Evolutionary conservation across 2,113 vertebrate species (phyloP).

Genomic region (Menura novaehollandiae): DNA sequence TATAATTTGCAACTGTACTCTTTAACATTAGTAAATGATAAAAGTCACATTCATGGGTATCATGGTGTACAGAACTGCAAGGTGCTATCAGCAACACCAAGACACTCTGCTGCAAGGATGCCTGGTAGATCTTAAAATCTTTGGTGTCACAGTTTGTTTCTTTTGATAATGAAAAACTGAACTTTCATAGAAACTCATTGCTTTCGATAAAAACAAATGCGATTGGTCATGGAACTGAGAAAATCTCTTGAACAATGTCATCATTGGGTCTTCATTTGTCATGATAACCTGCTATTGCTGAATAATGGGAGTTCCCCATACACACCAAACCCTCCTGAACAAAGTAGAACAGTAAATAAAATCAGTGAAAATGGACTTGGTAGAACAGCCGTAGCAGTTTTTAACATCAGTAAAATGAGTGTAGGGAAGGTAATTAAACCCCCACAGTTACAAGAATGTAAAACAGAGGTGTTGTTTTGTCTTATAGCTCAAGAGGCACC

Average conservation of each 20-base stretch:
- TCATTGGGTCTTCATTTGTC: not conserved
- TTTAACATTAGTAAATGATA: not conserved
- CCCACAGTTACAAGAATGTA: not conserved
- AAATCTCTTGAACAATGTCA: not conserved
- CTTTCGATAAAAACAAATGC: not conserved
- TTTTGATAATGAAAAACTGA: not conserved
- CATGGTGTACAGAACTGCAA: rapidly evolving
- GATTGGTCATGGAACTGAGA: not conserved
- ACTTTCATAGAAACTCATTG: not conserved
- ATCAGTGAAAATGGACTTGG: not conserved
- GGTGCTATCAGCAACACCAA: not conserved
- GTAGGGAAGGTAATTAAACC: not conserved
- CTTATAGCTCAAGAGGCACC: conserved; percentile 85
- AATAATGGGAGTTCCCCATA: not conserved
- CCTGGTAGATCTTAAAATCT: not conserved
- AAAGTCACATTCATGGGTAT: not conserved
- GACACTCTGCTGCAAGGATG: not conserved
- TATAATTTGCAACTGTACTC: not conserved
- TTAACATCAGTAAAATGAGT: not conserved
- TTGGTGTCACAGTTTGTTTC: not conserved
- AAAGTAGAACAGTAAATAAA: not conserved
- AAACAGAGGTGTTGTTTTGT: conserved; percentile 57
- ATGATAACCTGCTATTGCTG: not conserved
- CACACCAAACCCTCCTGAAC: not conserved
- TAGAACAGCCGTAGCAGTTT: not conserved